Percentiles rank a stretch among this genome's conserved stretches.
Evolutionary conservation across 35 echinoderm and acorn worm species (phyloP).

Genomic region (Stichopus chloronotus): DNA sequence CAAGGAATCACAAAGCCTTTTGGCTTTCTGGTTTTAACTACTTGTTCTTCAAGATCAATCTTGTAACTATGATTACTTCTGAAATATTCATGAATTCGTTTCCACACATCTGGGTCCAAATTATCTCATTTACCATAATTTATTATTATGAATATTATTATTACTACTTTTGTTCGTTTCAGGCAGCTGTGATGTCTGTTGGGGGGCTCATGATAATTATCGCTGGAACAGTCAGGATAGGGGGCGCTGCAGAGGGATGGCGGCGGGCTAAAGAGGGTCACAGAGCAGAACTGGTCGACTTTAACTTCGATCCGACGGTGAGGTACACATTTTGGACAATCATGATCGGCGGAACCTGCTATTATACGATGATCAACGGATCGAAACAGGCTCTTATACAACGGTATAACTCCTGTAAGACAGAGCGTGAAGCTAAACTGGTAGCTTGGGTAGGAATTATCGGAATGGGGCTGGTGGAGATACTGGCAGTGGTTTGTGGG

Average conservation of each 20-base stretch:
- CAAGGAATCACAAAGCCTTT: too few relatives aligned
- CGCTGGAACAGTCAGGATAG: not conserved
- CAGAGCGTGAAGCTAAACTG: slow-evolving; percentile 2
- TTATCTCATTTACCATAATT: not conserved
- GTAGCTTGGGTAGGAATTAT: slow-evolving; percentile 53
- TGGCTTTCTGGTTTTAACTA: too few relatives aligned
- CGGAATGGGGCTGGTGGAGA: slow-evolving; percentile 29
- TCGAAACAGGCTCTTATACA: slow-evolving; percentile 41
- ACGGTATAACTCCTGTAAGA: too few relatives aligned
- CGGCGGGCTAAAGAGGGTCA: slow-evolving; percentile 32
- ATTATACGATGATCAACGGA: slow-evolving; percentile 15
- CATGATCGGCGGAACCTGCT: slow-evolving; percentile 28
- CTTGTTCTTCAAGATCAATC: too few relatives aligned
- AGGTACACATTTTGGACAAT: slow-evolving; percentile 64
- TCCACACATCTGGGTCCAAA: too few relatives aligned
- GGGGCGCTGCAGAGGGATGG: slow-evolving; percentile 58
- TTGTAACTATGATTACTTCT: too few relatives aligned
- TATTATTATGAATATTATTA: not conserved
- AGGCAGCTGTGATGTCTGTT: too few relatives aligned
- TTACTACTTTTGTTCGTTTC: not conserved
- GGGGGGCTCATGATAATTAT: not conserved
- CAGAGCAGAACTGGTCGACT: slow-evolving; percentile 49
- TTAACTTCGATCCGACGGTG: slow-evolving; percentile 49
- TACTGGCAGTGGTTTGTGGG: slow-evolving; percentile 44
- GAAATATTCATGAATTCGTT: too few relatives aligned